phyloP scores from a whole-genome alignment of 2,888 invertebrate genomes.

The Brachyopa scutellaris region DNA sequence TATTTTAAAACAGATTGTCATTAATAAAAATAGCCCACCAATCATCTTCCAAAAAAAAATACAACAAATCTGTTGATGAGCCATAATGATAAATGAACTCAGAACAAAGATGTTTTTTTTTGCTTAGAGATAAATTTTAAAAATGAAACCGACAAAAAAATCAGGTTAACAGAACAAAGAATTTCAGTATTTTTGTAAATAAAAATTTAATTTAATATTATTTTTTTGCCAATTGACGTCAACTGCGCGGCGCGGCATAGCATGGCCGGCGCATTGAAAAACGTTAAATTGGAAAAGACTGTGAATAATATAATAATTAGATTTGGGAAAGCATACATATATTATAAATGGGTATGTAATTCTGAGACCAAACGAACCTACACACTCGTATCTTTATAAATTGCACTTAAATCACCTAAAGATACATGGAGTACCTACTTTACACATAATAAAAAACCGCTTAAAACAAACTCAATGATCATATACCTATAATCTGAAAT shows the following conservation, averaged over 20 bases:
- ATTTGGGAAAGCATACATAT: no score
- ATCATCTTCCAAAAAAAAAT: slow-evolving; percentile 18
- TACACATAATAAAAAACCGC: slow-evolving; percentile 66
- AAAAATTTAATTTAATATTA: slow-evolving; percentile 26
- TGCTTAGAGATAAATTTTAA: slow-evolving; percentile 18
- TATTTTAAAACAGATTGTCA: background rate
- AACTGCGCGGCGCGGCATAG: no score
- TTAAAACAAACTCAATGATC: slow-evolving; percentile 65
- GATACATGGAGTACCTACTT: slow-evolving; percentile 57
- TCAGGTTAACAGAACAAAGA: slow-evolving; percentile 43
- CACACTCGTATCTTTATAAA: slow-evolving; percentile 21
- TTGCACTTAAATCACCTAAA: slow-evolving; percentile 34
- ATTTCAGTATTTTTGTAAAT: slow-evolving; percentile 30
- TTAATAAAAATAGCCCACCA: slow-evolving; percentile 31
- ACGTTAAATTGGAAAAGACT: slow-evolving; percentile 29
- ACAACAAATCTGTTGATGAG: slow-evolving; percentile 53
- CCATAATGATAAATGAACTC: slow-evolving; percentile 42
- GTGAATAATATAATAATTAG: slow-evolving; percentile 1
- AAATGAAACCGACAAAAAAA: slow-evolving; percentile 20
- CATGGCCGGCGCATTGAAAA: slow-evolving; percentile 34
- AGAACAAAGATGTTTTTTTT: slow-evolving; percentile 14
- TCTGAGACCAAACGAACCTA: no score
- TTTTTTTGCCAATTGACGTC: slow-evolving; percentile 51
- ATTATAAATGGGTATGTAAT: no score
- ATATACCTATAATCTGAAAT: slow-evolving; percentile 51